Evolutionary conservation across 2,113 vertebrate genomes (phyloP).

Genomic region (Mobula birostris): DNA sequence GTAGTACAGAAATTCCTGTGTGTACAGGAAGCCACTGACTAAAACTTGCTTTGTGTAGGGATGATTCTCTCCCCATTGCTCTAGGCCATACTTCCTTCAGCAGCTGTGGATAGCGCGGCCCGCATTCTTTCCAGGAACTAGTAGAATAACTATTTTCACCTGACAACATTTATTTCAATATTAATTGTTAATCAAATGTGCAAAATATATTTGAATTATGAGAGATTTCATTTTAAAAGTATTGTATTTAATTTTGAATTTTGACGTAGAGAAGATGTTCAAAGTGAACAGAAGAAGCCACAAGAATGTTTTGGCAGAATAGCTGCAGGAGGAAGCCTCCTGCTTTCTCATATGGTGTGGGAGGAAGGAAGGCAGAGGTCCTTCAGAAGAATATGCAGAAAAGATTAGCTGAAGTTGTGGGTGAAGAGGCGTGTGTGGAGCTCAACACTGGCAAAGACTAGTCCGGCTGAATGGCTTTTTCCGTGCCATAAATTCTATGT

Average conservation of each 20-base stretch:
- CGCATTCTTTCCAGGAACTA: no score
- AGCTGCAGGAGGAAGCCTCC: background rate
- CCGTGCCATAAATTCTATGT: background rate
- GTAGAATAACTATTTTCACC: background rate
- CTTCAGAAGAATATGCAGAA: background rate
- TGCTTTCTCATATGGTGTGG: background rate
- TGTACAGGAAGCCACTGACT: background rate
- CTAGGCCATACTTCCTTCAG: background rate
- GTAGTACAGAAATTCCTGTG: background rate
- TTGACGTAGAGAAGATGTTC: background rate
- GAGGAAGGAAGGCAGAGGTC: background rate
- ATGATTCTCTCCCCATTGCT: background rate
- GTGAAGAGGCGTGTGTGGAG: background rate
- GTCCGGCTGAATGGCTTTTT: background rate
- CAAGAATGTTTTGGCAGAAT: background rate
- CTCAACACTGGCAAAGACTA: background rate
- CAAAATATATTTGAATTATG: background rate
- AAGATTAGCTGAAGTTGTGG: background rate
- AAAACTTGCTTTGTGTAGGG: background rate
- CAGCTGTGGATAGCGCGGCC: background rate
- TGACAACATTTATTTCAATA: background rate
- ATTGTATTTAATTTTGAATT: background rate
- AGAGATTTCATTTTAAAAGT: background rate
- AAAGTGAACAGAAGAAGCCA: background rate
- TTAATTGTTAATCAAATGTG: background rate